Percentiles rank a stretch among this genome's conserved stretches.
These are phyloP conservation scores for Dreissena polymorpha DNA, from an alignment of 1,140 invertebrate species.

Conservation along the genomic window DNA sequence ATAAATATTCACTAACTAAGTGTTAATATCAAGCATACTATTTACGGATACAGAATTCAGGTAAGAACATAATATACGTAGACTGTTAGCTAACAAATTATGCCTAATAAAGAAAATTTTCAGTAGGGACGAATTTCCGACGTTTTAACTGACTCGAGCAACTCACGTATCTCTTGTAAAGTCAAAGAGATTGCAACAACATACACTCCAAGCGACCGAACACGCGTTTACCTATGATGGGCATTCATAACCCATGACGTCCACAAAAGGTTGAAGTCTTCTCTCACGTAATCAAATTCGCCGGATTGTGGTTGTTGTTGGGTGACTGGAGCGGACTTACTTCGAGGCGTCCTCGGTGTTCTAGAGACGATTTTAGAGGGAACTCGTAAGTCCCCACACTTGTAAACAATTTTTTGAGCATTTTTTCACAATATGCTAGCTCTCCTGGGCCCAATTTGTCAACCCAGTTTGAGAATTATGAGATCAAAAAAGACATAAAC, in stretches of 20 bases:
- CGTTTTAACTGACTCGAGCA: not conserved
- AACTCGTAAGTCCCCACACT: too few species aligned
- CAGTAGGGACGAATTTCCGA: not conserved
- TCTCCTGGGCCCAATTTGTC: too few species aligned
- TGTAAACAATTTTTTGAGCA: too few species aligned
- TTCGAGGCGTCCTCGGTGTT: too few species aligned
- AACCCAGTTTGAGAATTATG: too few species aligned
- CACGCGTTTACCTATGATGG: conserved; percentile 1
- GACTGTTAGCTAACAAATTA: not conserved
- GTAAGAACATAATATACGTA: not conserved
- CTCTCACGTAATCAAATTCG: conserved; percentile 22
- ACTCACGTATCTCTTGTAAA: not conserved
- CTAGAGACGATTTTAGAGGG: too few species aligned
- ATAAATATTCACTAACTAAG: too few species aligned
- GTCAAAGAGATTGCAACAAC: not conserved
- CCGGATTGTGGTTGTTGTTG: not conserved
- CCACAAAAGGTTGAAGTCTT: conserved; percentile 16
- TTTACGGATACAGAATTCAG: too few species aligned
- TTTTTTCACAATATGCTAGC: too few species aligned
- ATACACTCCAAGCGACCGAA: not conserved
- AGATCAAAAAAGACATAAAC: too few species aligned
- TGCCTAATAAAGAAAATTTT: not conserved
- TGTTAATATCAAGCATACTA: too few species aligned
- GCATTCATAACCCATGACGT: conserved; percentile 21
- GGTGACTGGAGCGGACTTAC: too few species aligned